Evolutionary conservation across 2,113 vertebrate genomes (phyloP), one percentile per base, ranked within the genome.

Genomic region (Centropus bengalensis): DNA sequence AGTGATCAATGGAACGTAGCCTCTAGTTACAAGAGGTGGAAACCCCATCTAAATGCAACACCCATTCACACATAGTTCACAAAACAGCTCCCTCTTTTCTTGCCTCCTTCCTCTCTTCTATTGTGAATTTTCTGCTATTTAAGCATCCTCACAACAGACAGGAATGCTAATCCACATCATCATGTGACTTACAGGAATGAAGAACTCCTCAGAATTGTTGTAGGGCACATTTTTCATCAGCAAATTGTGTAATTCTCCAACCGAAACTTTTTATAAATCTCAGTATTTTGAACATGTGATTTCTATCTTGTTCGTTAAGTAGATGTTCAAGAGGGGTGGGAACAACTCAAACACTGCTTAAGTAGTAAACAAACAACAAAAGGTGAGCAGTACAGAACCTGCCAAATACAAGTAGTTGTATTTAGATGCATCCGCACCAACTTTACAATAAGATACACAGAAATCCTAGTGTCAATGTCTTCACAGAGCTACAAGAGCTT

Each of bases 41-140:
- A 45, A 22, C 21, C 49, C 73, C 63, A 11, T 27, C 12, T 16
- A n/a, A 82, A 77, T 8, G 4, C 15, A 59, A 82, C 30, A 40
- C 6, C 24, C 38, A 8, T 22, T 54, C 26, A 10, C 2, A 27
- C 0, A 5, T 0, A 51, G 20, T 40, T 73, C 22, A 40, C 9
- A 49, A 27, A 93, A 58, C 42, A 51, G 24, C 38, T 89, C 47
- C 55, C 30, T 36, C 38, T 64, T 42, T 22, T 28, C 56, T n/a
- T 19, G 15, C 12, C 9, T 70, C 51, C 24, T 56, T 22, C 33
- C n/a, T 38, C 56, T 38, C 44, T 73, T 30, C 21, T 19, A 6
- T 21, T 86, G 70, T 38, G 10, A 58, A 32, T 40, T 74, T 86
- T 58, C 51, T 63, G 47, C 47, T 59, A 11, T 32, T 78, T 51